Evolutionary conservation across 23 tunicate species (phyloP).

Genomic region (Trididemnum miniatum): DNA sequence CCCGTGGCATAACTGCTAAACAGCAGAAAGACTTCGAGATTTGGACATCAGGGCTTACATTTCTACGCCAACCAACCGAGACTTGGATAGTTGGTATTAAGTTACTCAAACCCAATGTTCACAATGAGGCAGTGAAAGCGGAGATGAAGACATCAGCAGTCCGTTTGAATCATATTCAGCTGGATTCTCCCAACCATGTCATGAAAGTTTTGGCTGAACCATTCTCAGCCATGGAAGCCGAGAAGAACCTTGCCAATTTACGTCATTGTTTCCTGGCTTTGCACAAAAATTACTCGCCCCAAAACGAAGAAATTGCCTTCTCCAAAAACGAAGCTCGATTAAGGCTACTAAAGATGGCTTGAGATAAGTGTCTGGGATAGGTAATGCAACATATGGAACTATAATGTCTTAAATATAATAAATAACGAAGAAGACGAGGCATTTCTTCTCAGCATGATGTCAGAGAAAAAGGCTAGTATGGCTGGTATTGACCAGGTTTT

Average conservation of each 20-base stretch:
- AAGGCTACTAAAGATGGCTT: no score
- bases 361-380: neutral
- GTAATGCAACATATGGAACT: neutral
- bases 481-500: neutral
- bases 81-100: neutral
- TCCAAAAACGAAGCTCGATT: no score
- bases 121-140: neutral
- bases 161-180: neutral
- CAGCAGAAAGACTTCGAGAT: neutral
- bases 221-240: no score
- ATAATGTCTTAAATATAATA: neutral
- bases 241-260: no score
- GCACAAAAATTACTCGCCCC: no score
- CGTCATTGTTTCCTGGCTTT: no score
- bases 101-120: neutral
- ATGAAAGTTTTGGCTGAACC: no score
- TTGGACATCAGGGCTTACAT: neutral
- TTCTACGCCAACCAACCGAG: neutral
- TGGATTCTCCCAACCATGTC: neutral
- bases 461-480: neutral
- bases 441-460: neutral
- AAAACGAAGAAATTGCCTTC: no score
- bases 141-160: neutral
- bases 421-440: neutral
- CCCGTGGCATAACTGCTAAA: neutral